These are phyloP conservation scores for Syrmaticus mikado DNA, from an alignment of 2,113 vertebrate species.

Conservation along the genomic window DNA sequence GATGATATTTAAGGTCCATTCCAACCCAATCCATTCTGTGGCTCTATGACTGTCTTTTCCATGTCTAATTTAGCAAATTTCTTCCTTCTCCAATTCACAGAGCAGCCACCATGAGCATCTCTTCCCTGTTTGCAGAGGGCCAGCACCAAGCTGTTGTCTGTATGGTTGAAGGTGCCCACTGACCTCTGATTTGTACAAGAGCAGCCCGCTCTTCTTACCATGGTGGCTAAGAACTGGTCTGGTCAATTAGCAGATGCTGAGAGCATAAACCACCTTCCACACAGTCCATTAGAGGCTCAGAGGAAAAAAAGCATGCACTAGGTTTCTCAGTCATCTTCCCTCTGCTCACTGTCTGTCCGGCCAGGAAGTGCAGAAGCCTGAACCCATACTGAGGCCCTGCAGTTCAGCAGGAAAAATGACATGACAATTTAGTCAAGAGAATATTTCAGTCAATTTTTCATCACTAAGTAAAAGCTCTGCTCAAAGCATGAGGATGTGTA, in stretches of 20 bases:
- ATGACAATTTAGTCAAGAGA: background rate
- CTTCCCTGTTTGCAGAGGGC: background rate
- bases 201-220: background rate
- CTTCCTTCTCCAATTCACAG: background rate
- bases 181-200: background rate
- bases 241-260: background rate
- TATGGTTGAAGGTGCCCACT: background rate
- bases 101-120: background rate
- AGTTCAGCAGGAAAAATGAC: constrained; percentile 1
- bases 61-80: background rate
- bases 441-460: constrained; percentile 2
- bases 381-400: background rate
- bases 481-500: background rate
- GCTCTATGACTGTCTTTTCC: background rate
- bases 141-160: background rate
- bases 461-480: background rate
- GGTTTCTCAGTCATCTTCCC: constrained; percentile 33
- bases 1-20: background rate
- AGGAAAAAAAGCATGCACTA: background rate
- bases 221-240: background rate
- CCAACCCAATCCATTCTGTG: background rate
- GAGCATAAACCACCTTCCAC: constrained; percentile 19
- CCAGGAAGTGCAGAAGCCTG: constrained; percentile 2
- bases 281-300: background rate
- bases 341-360: background rate